A percentile compares a stretch with the other conserved stretches of the same genome.
Conservation (phyloP, 2,797 vertebrate species). For the Pelodytes ibericus region DNA sequence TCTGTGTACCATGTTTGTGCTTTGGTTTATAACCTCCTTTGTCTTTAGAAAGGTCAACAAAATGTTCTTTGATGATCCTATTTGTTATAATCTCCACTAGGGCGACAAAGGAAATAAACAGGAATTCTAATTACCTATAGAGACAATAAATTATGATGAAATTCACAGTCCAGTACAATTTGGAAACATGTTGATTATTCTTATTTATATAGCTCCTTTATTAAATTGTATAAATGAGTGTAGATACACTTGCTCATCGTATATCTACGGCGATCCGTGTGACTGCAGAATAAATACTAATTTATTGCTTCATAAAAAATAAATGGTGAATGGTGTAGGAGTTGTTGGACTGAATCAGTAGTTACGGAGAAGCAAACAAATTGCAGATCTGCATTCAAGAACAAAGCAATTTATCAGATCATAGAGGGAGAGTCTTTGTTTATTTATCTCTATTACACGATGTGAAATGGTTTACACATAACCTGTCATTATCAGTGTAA, state of each 20-base stretch:
- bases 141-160: slow-evolving; percentile 30
- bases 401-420: slow-evolving; percentile 39
- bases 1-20: too few species aligned
- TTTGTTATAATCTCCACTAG: too few species aligned
- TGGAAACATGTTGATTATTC: slow-evolving; percentile 44
- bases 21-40: too few species aligned
- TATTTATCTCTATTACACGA: slow-evolving; percentile 5
- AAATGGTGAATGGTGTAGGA: slow-evolving; percentile 27
- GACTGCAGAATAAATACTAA: slow-evolving; percentile 36
- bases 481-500: slow-evolving; percentile 10
- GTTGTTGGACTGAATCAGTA: slow-evolving; percentile 27
- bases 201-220: slow-evolving; percentile 37
- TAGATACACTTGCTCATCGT: slow-evolving; percentile 3
- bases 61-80: too few species aligned
- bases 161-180: slow-evolving; percentile 16
- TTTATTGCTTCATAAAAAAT: slow-evolving; percentile 35
- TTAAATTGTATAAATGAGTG: slow-evolving; percentile 32
- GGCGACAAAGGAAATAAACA: slow-evolving; percentile 5
- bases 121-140: slow-evolving; percentile 15
- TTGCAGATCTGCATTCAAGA: slow-evolving; percentile 26
- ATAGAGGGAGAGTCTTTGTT: not conserved
- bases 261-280: slow-evolving; percentile 20
- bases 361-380: slow-evolving; percentile 33
- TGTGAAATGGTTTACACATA: not conserved
- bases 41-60: too few species aligned